phyloP scores from a whole-genome alignment of 2,888 invertebrate genomes.

The Troides helena region DNA sequence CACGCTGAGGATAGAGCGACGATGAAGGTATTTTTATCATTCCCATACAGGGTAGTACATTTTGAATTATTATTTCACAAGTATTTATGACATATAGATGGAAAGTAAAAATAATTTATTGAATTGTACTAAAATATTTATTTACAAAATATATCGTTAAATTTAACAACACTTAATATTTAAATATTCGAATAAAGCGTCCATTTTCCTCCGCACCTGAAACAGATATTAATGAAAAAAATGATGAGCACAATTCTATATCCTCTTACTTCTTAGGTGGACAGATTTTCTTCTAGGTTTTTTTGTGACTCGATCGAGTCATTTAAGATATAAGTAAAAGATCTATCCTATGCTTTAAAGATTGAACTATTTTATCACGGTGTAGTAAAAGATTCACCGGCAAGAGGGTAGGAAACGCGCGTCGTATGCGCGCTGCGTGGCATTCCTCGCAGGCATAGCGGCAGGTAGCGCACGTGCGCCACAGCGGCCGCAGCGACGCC shows the following conservation, averaged over 20 bases:
- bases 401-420: conserved; percentile 54
- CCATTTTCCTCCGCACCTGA: conserved; percentile 81
- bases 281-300: neutral
- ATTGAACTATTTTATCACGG: too few relatives aligned
- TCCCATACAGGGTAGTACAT: too few relatives aligned
- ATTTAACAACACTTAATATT: conserved; percentile 12
- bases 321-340: too few relatives aligned
- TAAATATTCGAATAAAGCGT: conserved; percentile 67
- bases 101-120: too few relatives aligned
- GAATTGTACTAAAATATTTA: conserved; percentile 18
- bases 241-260: too few relatives aligned
- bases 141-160: conserved; percentile 30
- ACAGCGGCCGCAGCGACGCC: conserved; percentile 64
- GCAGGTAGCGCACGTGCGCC: conserved; percentile 55
- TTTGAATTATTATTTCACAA: too few relatives aligned
- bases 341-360: too few relatives aligned
- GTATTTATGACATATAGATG: too few relatives aligned
- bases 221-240: conserved; percentile 40
- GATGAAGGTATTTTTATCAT: too few relatives aligned
- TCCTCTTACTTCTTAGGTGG: too few relatives aligned
- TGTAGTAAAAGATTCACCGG: conserved; percentile 45
- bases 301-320: too few relatives aligned
- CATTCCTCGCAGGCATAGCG: conserved; percentile 47
- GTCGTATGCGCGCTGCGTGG: conserved; percentile 60
- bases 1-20: too few relatives aligned